These are phyloP conservation scores for Centrocercus urophasianus DNA, from an alignment of 2,113 vertebrate species.

Conservation along the genomic window DNA sequence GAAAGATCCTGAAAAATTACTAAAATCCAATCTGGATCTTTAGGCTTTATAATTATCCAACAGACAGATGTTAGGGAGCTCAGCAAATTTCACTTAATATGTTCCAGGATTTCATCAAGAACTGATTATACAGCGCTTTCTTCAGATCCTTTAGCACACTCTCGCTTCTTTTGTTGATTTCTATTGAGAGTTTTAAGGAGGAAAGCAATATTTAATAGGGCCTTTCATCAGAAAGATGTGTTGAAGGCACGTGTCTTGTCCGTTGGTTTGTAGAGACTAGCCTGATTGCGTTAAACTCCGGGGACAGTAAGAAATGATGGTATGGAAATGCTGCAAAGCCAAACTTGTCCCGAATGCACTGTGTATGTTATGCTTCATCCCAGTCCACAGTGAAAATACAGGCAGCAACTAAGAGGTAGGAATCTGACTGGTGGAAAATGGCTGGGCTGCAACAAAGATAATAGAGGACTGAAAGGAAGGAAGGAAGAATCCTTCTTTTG, in stretches of 20 bases:
- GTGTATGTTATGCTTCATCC: neutral
- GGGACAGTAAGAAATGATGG: neutral
- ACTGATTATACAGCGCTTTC: slow-evolving; percentile 2
- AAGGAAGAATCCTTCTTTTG: neutral
- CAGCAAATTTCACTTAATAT: slow-evolving; percentile 1
- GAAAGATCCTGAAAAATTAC: neutral
- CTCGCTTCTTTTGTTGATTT: neutral
- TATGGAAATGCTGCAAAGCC: neutral
- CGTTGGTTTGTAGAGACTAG: neutral
- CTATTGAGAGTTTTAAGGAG: slow-evolving; percentile 11
- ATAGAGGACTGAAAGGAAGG: neutral
- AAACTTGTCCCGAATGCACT: neutral
- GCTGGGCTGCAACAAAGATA: neutral
- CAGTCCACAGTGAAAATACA: neutral
- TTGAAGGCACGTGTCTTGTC: neutral
- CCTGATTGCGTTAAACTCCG: neutral
- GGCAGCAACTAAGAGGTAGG: neutral
- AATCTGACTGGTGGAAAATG: neutral
- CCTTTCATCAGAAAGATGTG: neutral
- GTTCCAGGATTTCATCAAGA: slow-evolving; percentile 19
- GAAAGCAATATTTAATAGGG: neutral
- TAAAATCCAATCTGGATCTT: slow-evolving; percentile 15
- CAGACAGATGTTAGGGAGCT: slow-evolving; percentile 16
- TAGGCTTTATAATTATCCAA: slow-evolving; percentile 15
- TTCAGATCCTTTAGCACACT: neutral